Conservation (phyloP, 2,888 invertebrate genomes). For the Chrysolina haemoptera region DNA sequence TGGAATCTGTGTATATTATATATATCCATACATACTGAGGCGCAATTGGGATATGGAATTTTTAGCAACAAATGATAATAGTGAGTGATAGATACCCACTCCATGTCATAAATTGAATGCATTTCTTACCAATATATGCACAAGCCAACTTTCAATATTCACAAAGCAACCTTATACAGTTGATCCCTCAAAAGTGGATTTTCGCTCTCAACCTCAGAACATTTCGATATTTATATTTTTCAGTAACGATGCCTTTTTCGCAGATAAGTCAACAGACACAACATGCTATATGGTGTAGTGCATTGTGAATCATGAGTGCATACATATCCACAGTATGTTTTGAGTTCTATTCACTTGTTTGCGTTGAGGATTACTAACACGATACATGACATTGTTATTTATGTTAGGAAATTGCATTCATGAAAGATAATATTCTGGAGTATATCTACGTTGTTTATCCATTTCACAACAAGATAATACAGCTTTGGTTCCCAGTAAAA, state of each 20-base stretch:
- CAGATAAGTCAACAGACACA: slow-evolving; percentile 27
- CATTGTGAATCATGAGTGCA: slow-evolving; percentile 31
- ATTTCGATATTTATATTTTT: slow-evolving; percentile 25
- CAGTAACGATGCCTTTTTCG: slow-evolving; percentile 23
- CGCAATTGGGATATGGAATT: too few species aligned
- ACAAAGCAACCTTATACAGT: slow-evolving; percentile 2
- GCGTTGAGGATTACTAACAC: slow-evolving; percentile 9
- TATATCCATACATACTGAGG: too few species aligned
- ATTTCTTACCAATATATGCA: too few species aligned
- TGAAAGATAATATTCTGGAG: background rate
- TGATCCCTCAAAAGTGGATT: slow-evolving; percentile 27
- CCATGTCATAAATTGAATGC: too few species aligned
- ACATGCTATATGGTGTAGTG: slow-evolving; percentile 17
- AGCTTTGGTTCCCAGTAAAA: background rate
- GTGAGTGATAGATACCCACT: too few species aligned
- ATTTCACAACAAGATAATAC: background rate
- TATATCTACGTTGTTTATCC: background rate
- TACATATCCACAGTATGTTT: slow-evolving; percentile 8
- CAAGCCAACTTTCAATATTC: too few species aligned
- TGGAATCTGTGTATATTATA: too few species aligned
- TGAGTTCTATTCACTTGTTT: slow-evolving; percentile 5
- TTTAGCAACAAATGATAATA: too few species aligned
- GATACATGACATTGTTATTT: background rate
- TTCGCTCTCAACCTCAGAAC: slow-evolving; percentile 4
- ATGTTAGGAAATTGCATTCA: slow-evolving; percentile 14